phyloP scores from a whole-genome alignment of 2,113 vertebrate species.

The Brachirus orientalis region DNA sequence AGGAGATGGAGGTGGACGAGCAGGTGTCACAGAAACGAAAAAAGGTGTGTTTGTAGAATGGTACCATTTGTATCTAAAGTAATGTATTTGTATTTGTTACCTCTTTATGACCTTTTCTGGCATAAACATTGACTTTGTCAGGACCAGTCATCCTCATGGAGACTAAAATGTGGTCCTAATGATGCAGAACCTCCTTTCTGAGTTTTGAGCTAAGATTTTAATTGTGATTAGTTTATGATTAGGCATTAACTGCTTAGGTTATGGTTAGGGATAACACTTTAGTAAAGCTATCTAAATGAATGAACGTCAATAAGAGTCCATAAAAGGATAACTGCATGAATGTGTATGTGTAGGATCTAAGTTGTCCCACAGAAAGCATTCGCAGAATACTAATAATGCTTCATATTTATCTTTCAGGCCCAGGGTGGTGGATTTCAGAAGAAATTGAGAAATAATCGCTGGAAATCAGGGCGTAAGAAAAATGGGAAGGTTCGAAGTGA shows the following conservation, averaged over 20 bases:
- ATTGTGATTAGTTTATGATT: too few relatives aligned
- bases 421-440: conserved; percentile 73
- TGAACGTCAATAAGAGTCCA: too few relatives aligned
- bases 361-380: neutral
- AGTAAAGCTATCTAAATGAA: too few relatives aligned
- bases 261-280: too few relatives aligned
- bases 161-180: too few relatives aligned
- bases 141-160: too few relatives aligned
- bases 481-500: conserved; percentile 47
- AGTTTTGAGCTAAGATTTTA: too few relatives aligned
- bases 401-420: conserved; percentile 57
- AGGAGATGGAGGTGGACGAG: conserved; percentile 74
- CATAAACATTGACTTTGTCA: too few relatives aligned
- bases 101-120: too few relatives aligned
- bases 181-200: too few relatives aligned
- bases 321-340: too few relatives aligned
- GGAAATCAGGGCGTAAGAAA: conserved; percentile 69
- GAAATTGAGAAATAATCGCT: conserved; percentile 76
- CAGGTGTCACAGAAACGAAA: conserved; percentile 74
- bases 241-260: too few relatives aligned
- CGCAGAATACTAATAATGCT: neutral
- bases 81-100: neutral
- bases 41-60: conserved; percentile 69
- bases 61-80: neutral
- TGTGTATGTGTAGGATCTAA: neutral